These are phyloP conservation scores for Tachina lurida DNA, from an alignment of 2,888 invertebrate genomes.

Conservation along the genomic window DNA sequence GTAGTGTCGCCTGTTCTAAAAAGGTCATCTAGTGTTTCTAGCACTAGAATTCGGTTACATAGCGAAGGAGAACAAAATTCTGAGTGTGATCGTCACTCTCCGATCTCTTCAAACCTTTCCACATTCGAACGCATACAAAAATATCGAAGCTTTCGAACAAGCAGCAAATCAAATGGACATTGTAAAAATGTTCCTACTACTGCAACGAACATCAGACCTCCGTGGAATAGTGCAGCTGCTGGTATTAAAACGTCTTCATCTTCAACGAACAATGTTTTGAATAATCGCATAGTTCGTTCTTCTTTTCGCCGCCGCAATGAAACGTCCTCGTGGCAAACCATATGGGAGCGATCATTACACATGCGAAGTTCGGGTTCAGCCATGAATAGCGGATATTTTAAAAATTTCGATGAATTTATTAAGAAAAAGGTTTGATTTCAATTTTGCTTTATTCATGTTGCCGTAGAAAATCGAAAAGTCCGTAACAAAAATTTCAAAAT, in stretches of 20 bases:
- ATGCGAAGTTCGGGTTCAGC: constrained; percentile 74
- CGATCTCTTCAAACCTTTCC: constrained; percentile 47
- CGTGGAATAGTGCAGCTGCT: constrained; percentile 78
- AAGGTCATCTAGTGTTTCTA: constrained; percentile 38
- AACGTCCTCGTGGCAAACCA: constrained; percentile 78
- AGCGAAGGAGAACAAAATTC: constrained; percentile 71
- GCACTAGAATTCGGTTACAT: constrained; percentile 66
- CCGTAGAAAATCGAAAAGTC: too few species aligned
- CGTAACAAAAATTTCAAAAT: too few species aligned
- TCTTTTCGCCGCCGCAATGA: constrained; percentile 81
- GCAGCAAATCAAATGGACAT: constrained; percentile 59
- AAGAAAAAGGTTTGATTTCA: constrained; percentile 79
- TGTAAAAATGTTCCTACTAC: constrained; percentile 21
- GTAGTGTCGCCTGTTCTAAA: constrained; percentile 30
- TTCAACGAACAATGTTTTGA: constrained; percentile 57
- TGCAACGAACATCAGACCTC: constrained; percentile 73
- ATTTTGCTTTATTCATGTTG: background rate
- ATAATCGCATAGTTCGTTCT: constrained; percentile 75
- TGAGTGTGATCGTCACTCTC: constrained; percentile 69
- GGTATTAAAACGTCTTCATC: constrained; percentile 36
- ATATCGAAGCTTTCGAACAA: constrained; percentile 77
- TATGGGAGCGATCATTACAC: constrained; percentile 80
- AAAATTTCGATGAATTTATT: constrained; percentile 80
- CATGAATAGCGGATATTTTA: constrained; percentile 77
- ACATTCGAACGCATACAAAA: constrained; percentile 75